Percentiles rank a stretch among this genome's conserved stretches.
Evolutionary conservation across 2,888 invertebrate species (phyloP).

Genomic region (Steinernema scapterisci): DNA sequence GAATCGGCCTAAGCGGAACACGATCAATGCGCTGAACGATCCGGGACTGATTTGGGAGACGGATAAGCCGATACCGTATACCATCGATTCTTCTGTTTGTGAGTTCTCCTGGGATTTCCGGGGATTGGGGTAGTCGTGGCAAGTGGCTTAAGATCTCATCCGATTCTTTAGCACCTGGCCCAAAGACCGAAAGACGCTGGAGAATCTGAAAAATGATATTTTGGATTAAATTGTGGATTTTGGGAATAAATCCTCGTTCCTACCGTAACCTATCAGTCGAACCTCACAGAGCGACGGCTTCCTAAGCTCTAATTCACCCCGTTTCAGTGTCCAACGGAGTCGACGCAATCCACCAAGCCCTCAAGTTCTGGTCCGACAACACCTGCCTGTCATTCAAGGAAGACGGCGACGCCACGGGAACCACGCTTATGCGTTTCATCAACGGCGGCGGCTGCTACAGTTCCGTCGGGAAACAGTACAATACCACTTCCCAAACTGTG

Average conservation of each 20-base stretch:
- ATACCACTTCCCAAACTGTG: slow-evolving; percentile 55
- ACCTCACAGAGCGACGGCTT: no score
- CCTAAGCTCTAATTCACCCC: no score
- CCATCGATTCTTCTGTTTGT: neutral
- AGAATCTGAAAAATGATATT: neutral
- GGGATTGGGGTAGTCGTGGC: no score
- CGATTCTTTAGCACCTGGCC: no score
- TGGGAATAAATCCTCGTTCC: no score
- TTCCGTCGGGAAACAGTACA: slow-evolving; percentile 53
- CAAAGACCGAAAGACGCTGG: no score
- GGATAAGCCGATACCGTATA: slow-evolving; percentile 10
- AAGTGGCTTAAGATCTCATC: no score
- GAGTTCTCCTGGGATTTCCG: no score
- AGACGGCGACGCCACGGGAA: slow-evolving; percentile 45
- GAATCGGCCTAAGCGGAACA: neutral
- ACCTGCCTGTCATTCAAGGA: slow-evolving; percentile 60
- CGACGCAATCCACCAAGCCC: slow-evolving; percentile 43
- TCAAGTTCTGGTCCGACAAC: slow-evolving; percentile 57
- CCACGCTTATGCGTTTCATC: slow-evolving; percentile 49
- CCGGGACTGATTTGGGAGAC: neutral
- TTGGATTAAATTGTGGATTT: neutral
- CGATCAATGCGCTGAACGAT: slow-evolving; percentile 16
- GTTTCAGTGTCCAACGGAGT: neutral
- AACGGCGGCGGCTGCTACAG: slow-evolving; percentile 62
- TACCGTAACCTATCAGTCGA: no score